phyloP scores from a whole-genome alignment of 1,140 invertebrate genomes.

The Drosophila azteca region DNA sequence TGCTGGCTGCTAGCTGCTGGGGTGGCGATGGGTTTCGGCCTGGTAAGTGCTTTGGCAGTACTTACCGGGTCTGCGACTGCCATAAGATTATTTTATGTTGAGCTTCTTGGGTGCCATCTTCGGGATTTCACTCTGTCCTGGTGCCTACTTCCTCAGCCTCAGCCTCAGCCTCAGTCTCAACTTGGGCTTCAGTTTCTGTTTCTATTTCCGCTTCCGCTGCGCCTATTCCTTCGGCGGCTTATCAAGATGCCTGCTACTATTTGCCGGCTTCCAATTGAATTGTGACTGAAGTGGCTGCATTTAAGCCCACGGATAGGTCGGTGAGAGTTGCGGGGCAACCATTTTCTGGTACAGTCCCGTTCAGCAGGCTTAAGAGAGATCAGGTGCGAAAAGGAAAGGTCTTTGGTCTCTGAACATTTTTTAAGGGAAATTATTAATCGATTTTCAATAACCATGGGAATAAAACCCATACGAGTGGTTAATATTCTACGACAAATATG shows the following conservation, averaged over 20 bases:
- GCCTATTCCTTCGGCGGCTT: constrained; percentile 9
- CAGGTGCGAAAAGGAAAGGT: not conserved
- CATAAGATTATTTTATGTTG: constrained; percentile 76
- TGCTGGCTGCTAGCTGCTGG: constrained; percentile 20
- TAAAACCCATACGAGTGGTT: no score
- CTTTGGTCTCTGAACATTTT: no score
- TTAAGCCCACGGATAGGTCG: constrained; percentile 16
- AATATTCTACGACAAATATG: no score
- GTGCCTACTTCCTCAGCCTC: constrained; percentile 3
- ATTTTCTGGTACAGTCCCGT: not conserved
- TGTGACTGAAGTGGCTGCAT: constrained; percentile 23
- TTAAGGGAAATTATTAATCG: no score
- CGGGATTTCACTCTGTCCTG: constrained; percentile 40
- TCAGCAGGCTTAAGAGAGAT: constrained; percentile 7
- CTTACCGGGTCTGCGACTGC: constrained; percentile 60
- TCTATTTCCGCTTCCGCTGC: not conserved
- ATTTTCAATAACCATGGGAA: no score
- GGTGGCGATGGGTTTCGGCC: constrained; percentile 14
- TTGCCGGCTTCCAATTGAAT: constrained; percentile 34
- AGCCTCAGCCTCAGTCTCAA: not conserved
- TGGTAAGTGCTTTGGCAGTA: constrained; percentile 65
- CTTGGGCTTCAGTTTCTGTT: constrained; percentile 8
- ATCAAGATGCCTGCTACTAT: constrained; percentile 39
- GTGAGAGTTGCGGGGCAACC: not conserved
- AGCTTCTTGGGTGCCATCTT: constrained; percentile 64